Base-by-base conservation (phyloP, 2,113 vertebrate genomes). In the Choloepus hoffmanni region DNA sequence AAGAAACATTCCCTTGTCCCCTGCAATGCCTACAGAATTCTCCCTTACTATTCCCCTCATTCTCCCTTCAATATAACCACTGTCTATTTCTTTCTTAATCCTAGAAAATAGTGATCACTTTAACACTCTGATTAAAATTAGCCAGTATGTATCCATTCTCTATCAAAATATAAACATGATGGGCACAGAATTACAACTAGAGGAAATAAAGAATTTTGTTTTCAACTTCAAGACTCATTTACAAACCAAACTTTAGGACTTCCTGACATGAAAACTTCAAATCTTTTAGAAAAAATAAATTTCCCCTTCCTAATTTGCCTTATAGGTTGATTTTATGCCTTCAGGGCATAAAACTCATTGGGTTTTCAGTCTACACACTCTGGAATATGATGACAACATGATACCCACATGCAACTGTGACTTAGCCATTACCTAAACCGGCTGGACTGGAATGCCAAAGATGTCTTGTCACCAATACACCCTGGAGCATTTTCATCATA, bases 241-340 rank as follows among this genome's bases (percentile, higher is more conserved):
- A 36, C 58, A 95, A 85, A 94, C 62, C 62, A 92, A 94, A 90
- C 53, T 89, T 45, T 65, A 95, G 65, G 50, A 76, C 12, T 81
- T 85, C 26, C 30, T 93, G 91, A 96, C 78, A 33, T 74, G 58
- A 89, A 92, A 95, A 96, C 14, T 89, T 94, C 50, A 94, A 93
- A 90, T 92, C 30, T 73, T 48, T 95, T 89, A 60, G 79, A 72
- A 63, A 96, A 92, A 84, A 94, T 74, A 85, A 92, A 85, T 79
- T 70, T 79, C 0, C 73, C 36, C 82, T 92, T 70, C 53, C 18
- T 95, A 73, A 90, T 86, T 45, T 89, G 48, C 40, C 62, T 65
- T 53, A 74, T 86, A 79, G 73, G 50, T 92, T 88, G 77, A 89
- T 72, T 86, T 92, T 48, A 85, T 94, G 78, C 13, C 48, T 92